Evolutionary conservation across 2,888 invertebrate genomes (phyloP).

Genomic region (Torymus tubicola): DNA sequence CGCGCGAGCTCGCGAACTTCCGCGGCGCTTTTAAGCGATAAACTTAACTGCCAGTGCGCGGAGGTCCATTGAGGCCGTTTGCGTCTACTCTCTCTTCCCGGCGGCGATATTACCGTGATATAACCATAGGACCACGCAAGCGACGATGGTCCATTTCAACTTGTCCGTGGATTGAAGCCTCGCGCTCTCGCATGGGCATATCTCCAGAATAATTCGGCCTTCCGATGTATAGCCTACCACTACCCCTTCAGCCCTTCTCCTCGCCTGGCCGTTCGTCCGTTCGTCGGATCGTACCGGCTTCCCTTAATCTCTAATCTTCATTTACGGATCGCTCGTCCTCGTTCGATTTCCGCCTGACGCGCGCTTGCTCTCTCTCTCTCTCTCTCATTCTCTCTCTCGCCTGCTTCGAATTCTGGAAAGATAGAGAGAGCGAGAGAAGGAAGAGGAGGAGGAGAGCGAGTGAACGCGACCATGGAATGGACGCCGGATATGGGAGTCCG

Average conservation of each 20-base stretch:
- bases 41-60: slow-evolving; percentile 22
- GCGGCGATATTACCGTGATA: slow-evolving; percentile 6
- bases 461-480: slow-evolving; percentile 14
- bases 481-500: slow-evolving; percentile 47
- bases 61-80: background rate
- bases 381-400: background rate
- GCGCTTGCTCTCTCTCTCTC: background rate
- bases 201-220: slow-evolving; percentile 39
- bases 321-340: slow-evolving; percentile 51
- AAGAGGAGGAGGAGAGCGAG: background rate
- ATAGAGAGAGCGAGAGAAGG: slow-evolving; percentile 6
- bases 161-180: slow-evolving; percentile 3
- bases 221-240: background rate
- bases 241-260: background rate
- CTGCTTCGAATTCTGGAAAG: slow-evolving; percentile 42
- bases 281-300: slow-evolving; percentile 4
- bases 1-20: background rate
- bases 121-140: background rate
- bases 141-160: slow-evolving; percentile 32
- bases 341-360: slow-evolving; percentile 47
- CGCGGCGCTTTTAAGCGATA: slow-evolving; percentile 34
- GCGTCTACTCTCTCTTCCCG: background rate
- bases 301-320: slow-evolving; percentile 57
- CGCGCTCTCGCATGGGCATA: background rate
- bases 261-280: background rate